Percentiles rank a stretch among this genome's conserved stretches.
phyloP scores from a whole-genome alignment of 2,888 invertebrate species.

The Tuberolachnus salignus region DNA sequence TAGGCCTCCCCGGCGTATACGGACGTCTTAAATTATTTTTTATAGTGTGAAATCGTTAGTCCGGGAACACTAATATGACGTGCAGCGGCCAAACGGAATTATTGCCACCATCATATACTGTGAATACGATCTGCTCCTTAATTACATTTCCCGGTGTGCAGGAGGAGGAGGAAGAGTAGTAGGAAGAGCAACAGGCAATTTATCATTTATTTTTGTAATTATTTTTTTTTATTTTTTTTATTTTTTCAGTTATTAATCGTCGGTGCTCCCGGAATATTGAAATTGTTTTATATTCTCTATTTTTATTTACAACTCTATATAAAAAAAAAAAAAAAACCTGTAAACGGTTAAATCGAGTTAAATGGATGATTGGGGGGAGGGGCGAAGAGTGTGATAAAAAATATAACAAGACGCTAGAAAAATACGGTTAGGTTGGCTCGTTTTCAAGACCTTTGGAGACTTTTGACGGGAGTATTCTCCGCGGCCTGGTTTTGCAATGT shows the following conservation, averaged over 20 bases:
- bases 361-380: too few species aligned
- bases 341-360: too few species aligned
- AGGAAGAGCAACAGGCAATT: background rate
- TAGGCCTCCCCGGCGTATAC: background rate
- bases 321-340: background rate
- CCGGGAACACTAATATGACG: conserved; percentile 16
- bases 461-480: too few species aligned
- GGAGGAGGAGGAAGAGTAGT: background rate
- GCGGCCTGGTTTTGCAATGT: background rate
- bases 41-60: conserved; percentile 17
- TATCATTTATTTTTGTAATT: conserved; percentile 16
- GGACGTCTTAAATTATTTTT: background rate
- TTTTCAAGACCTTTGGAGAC: background rate
- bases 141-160: background rate
- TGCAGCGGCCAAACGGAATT: conserved; percentile 33
- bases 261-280: conserved; percentile 25
- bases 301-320: background rate
- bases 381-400: background rate
- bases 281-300: background rate
- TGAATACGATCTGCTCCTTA: conserved; percentile 30
- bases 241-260: conserved; percentile 24
- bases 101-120: conserved; percentile 22
- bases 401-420: too few species aligned
- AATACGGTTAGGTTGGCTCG: conserved; percentile 20
- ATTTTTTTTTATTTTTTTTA: background rate